phyloP scores from a whole-genome alignment of 1,140 invertebrate genomes.

The Phortica variegata region DNA sequence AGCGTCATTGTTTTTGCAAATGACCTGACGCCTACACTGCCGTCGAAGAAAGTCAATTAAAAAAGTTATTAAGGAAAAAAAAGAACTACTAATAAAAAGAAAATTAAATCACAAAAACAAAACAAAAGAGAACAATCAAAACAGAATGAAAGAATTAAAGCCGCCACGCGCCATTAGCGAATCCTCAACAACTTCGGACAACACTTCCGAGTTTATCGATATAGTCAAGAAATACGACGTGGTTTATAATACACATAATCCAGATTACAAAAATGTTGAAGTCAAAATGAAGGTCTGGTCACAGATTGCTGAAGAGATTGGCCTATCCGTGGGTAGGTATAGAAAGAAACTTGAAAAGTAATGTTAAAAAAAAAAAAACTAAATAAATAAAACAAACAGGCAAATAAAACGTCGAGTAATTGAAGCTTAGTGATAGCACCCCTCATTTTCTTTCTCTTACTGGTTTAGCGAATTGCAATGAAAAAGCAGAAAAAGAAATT shows the following conservation, averaged over 20 bases:
- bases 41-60: too few species aligned
- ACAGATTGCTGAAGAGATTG: constrained; percentile 54
- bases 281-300: constrained; percentile 53
- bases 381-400: constrained; percentile 3
- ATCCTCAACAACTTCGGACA: constrained; percentile 52
- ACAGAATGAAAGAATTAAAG: constrained; percentile 43
- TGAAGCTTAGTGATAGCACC: too few species aligned
- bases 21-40: too few species aligned
- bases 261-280: constrained; percentile 55
- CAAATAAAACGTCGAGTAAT: background rate
- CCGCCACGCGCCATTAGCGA: constrained; percentile 48
- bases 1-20: too few species aligned
- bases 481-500: constrained; percentile 22
- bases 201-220: constrained; percentile 53
- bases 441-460: too few species aligned
- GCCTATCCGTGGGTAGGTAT: constrained; percentile 54
- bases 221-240: constrained; percentile 54
- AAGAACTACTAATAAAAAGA: too few species aligned
- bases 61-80: too few species aligned
- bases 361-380: constrained; percentile 7
- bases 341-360: constrained; percentile 13
- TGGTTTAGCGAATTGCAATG: too few species aligned
- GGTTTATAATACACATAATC: constrained; percentile 55
- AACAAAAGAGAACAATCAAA: constrained; percentile 6
- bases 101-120: background rate